Conservation (phyloP, 2,888 invertebrate genomes). For the Dinocampus coccinellae region DNA sequence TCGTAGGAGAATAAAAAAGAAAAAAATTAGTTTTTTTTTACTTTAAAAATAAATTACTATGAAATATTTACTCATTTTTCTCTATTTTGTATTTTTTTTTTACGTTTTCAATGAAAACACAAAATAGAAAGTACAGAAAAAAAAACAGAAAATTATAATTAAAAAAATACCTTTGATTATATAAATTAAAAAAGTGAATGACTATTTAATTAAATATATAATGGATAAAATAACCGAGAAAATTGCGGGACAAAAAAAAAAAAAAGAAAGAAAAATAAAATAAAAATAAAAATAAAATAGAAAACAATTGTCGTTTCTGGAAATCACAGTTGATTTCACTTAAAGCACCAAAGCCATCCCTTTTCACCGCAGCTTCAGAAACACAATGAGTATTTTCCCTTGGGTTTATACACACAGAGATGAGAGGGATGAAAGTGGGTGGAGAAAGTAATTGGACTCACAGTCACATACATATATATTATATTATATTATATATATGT, state of each 20-base stretch:
- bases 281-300: background rate
- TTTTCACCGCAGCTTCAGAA: background rate
- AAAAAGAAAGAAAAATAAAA: background rate
- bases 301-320: background rate
- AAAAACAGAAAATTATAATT: no score
- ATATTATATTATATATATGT: no score
- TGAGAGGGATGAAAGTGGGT: background rate
- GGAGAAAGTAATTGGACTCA: conserved; percentile 23
- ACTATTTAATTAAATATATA: background rate
- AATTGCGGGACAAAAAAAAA: no score
- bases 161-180: no score
- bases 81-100: no score
- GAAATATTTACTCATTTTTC: no score
- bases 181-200: background rate
- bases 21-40: no score
- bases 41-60: no score
- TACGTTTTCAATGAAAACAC: no score
- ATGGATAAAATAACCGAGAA: background rate
- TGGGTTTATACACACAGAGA: background rate
- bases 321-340: conserved; percentile 1
- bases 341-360: background rate
- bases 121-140: no score
- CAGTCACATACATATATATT: background rate
- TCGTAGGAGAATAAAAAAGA: no score
- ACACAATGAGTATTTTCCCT: conserved; percentile 4